phyloP scores from a whole-genome alignment of 2,113 vertebrate species.

The Alaudala cheleensis region DNA sequence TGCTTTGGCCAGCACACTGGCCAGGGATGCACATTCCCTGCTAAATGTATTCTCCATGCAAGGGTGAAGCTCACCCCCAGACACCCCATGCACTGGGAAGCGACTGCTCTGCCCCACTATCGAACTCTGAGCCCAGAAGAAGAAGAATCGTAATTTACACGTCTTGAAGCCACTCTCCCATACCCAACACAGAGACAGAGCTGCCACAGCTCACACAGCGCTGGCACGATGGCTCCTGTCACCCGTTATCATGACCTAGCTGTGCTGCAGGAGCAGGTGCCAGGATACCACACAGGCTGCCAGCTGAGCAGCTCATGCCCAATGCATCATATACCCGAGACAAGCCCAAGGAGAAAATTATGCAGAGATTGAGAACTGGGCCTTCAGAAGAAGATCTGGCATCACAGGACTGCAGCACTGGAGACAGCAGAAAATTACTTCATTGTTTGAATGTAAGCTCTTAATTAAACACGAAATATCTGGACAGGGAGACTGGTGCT shows the following conservation, averaged over 20 bases:
- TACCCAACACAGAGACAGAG: rapidly evolving
- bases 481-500: rapidly evolving
- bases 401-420: background rate
- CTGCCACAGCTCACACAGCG: background rate
- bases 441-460: background rate
- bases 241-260: background rate
- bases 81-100: background rate
- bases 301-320: background rate
- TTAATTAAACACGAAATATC: background rate
- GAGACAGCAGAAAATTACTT: background rate
- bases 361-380: background rate
- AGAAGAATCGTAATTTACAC: background rate
- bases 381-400: background rate
- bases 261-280: rapidly evolving
- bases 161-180: background rate
- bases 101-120: background rate
- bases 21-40: too few relatives aligned
- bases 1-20: background rate
- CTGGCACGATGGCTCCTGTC: background rate
- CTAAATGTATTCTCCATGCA: background rate
- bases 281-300: background rate
- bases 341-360: background rate
- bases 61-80: background rate
- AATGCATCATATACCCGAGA: background rate
- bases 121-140: background rate